These are phyloP conservation scores for Tortricodes alternella DNA, from an alignment of 2,888 invertebrate species.

Conservation along the genomic window DNA sequence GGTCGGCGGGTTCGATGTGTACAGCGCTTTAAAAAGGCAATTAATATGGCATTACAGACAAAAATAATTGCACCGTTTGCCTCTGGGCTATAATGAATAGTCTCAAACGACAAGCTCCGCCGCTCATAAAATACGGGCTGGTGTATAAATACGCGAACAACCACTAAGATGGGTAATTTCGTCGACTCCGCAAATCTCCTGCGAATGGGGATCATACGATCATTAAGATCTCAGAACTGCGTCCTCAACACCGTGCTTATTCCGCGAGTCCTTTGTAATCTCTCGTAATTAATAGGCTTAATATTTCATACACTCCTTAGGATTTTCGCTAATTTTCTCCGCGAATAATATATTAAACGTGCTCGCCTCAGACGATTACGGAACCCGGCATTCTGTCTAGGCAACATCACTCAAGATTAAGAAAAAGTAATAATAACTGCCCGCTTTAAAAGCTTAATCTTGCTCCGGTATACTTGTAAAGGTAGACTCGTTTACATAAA, in stretches of 20 bases:
- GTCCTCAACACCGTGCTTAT: slow-evolving; percentile 57
- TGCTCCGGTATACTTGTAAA: slow-evolving; percentile 47
- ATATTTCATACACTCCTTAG: slow-evolving; percentile 68
- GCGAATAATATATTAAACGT: slow-evolving; percentile 44
- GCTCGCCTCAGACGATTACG: slow-evolving; percentile 50
- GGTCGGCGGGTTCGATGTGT: no score
- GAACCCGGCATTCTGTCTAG: slow-evolving; percentile 41
- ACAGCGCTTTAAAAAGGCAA: no score
- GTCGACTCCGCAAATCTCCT: slow-evolving; percentile 52
- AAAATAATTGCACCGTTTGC: slow-evolving; percentile 11
- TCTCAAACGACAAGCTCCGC: slow-evolving; percentile 3
- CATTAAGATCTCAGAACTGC: slow-evolving; percentile 58
- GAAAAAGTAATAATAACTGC: slow-evolving; percentile 49
- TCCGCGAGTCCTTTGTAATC: slow-evolving; percentile 63
- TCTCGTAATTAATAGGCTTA: slow-evolving; percentile 69
- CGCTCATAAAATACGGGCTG: slow-evolving; percentile 11
- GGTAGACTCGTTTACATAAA: slow-evolving; percentile 52
- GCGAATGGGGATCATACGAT: slow-evolving; percentile 61
- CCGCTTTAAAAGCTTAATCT: slow-evolving; percentile 53
- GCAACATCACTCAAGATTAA: slow-evolving; percentile 58
- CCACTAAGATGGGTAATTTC: slow-evolving; percentile 44
- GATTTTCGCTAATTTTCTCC: slow-evolving; percentile 65
- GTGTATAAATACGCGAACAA: slow-evolving; percentile 17
- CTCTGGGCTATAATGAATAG: slow-evolving; percentile 10
- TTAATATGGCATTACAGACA: slow-evolving; percentile 21